Evolutionary conservation across 2,888 invertebrate species (phyloP).

Genomic region (Molorchus minor): DNA sequence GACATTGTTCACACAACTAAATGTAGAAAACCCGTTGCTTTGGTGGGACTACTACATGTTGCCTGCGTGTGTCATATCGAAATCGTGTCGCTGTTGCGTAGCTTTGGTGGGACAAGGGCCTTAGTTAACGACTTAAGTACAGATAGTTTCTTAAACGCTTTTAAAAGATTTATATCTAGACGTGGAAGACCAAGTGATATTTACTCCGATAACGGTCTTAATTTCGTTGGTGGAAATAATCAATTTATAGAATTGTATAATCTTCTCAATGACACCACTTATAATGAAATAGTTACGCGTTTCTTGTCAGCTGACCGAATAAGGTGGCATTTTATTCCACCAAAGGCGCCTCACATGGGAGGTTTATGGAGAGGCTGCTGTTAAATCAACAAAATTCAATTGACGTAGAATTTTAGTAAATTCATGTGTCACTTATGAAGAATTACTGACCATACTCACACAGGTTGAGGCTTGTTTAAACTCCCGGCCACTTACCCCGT

Average conservation of each 20-base stretch:
- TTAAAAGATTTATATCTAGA: constrained; percentile 18
- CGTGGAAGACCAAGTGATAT: constrained; percentile 8
- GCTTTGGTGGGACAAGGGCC: too few relatives aligned
- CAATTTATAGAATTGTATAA: constrained; percentile 14
- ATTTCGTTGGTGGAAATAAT: constrained; percentile 19
- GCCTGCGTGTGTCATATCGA: too few relatives aligned
- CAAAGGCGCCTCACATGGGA: constrained; percentile 18
- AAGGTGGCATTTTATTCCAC: constrained; percentile 15
- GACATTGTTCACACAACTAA: too few relatives aligned
- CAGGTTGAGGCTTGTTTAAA: constrained; percentile 53
- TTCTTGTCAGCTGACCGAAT: constrained; percentile 12
- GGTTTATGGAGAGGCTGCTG: constrained; percentile 19
- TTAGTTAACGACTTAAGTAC: constrained; percentile 9
- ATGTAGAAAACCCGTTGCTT: too few relatives aligned
- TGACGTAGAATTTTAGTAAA: constrained; percentile 42
- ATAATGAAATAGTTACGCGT: constrained; percentile 3
- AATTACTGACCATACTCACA: constrained; percentile 46
- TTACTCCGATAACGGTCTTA: constrained; percentile 17
- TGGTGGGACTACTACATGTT: too few relatives aligned
- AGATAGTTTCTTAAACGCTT: constrained; percentile 14
- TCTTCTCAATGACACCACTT: not conserved
- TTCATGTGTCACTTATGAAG: constrained; percentile 46
- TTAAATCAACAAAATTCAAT: constrained; percentile 43
- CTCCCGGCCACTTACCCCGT: constrained; percentile 41
- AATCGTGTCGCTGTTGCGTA: too few relatives aligned